Conservation (phyloP, 2,888 invertebrate species). For the Hemistola chrysoprasaria region DNA sequence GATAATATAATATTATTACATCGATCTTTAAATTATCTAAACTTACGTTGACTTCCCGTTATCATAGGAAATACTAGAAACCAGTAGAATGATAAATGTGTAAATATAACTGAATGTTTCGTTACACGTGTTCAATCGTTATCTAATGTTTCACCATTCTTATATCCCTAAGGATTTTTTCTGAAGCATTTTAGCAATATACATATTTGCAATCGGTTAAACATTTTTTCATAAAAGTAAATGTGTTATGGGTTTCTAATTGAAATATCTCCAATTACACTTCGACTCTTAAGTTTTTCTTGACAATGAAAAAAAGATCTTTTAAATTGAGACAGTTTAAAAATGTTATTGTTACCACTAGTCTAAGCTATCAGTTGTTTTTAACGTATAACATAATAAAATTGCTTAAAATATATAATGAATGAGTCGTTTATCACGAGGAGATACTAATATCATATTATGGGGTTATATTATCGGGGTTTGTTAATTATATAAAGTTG, state of each 20-base stretch:
- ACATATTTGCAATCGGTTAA: too few relatives aligned
- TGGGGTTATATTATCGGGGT: conserved; percentile 54
- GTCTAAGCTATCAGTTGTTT: conserved; percentile 74
- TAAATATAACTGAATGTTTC: too few relatives aligned
- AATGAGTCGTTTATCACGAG: conserved; percentile 49
- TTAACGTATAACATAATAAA: conserved; percentile 46
- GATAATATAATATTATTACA: too few relatives aligned
- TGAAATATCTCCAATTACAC: background rate
- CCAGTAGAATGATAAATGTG: too few relatives aligned
- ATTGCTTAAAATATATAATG: conserved; percentile 50
- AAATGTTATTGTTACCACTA: conserved; percentile 80
- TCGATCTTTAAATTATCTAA: too few relatives aligned
- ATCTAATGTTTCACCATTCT: too few relatives aligned
- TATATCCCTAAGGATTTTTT: too few relatives aligned
- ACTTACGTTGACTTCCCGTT: too few relatives aligned
- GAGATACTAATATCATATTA: conserved; percentile 53
- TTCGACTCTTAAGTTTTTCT: too few relatives aligned
- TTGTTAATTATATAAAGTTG: conserved; percentile 62
- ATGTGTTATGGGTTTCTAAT: background rate
- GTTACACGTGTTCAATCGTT: too few relatives aligned
- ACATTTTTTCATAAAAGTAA: background rate
- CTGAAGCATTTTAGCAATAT: background rate
- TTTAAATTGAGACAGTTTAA: conserved; percentile 49
- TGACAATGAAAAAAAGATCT: too few relatives aligned
- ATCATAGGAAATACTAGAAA: too few relatives aligned